Evolutionary conservation across 2,797 vertebrate genomes (phyloP), one percentile per base, ranked within the genome.

Genomic region (Acanthurus leucopareius): DNA sequence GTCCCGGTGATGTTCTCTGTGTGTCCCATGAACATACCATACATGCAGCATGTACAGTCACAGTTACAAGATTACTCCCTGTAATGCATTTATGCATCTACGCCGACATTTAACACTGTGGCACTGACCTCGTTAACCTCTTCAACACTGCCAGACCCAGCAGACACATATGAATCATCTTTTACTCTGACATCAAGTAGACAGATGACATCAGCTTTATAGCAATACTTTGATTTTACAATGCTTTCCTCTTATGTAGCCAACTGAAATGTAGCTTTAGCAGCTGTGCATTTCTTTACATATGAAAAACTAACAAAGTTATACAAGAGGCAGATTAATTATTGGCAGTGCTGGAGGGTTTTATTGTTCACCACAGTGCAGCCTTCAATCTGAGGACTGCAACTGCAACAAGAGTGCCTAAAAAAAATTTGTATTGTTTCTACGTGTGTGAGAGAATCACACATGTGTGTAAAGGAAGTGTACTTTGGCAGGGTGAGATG

Each of bases 111-210:
- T 20, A 72, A 75, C 67, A 66, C 48, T 5, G 44, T 7, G 32
- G 20, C 53, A 70, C 25, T 67, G 51, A 66, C 67, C 40, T 57
- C 40, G 35, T 76, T 69, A 63, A 58, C 40, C 1, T 73, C 14
- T 17, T 49, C 16, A 52, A 48, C 15, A 16, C 45, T 25, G 25
- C 38, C 9, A 48, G 61, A 8, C 1, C 9, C 9, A 38, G 11
- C 5, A 22, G 47, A 63, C 40, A 64, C 19, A 28, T 1, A 8
- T 38, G 16, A 63, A 14, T 75, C 10, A 56, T 60, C 44, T n/a
- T 56, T 56, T 47, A 68, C 10, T 49, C 25, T 49, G 54, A 72
- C 7, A 19, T 53, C 32, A 65, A 67, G 14, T 11, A 11, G 13
- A 59, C 25, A 4, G 19, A 69, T 54, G 16, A n/a, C 10, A n/a